Evolutionary conservation across 2,113 vertebrate species (phyloP), one percentile per base, ranked within the genome.

Genomic region (Osmerus eperlanus): DNA sequence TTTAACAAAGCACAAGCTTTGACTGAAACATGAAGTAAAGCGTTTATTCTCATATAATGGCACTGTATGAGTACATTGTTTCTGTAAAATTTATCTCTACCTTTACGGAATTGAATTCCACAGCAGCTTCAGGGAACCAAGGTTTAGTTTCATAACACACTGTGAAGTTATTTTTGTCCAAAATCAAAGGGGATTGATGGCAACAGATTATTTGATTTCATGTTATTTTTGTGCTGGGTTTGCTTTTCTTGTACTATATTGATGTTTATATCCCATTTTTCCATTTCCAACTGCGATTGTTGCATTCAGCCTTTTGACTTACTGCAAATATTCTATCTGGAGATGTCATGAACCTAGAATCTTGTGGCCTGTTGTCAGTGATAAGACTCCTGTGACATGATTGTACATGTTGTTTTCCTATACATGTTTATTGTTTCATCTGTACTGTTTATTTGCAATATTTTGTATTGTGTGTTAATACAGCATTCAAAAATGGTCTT

Each of bases 151-250:
- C 81, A 71, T 76, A 62, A 76, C 63, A 76, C 83, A 89, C 87
- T 87, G 87, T 88, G 85, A 89, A 84, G 77, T 85, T 84, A 73
- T 76, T 83, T 82, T 81, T 65, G 76, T 86, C 80, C 79, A 72
- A 58, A 78, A 79, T 82, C 55, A 78, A 72, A 84, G 23, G 58
- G 62, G 59, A 47, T 47, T 47, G 41, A 12, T 47, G 41, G 58
- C 9, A 16, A 60, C 58, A 60, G 58, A 19, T 60, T 60, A 60
- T 60, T 28, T 21, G 60, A 23, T 28, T 60, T 21, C 16, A 29
- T 15, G 32, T 36, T 36, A 36, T 36, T 36, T 36, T 36, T 36
- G 32, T 36, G 41, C 41, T 47, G 9, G 41, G 41, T 47, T 47
- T 12, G 41, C 41, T 47, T 28, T 28, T 47, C 41, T 47, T 12